Percentiles rank a stretch among this genome's conserved stretches.
Evolutionary conservation across 53 echinoderm and acorn worm genomes (phyloP).

Genomic region (Hippasteria phrygiana): DNA sequence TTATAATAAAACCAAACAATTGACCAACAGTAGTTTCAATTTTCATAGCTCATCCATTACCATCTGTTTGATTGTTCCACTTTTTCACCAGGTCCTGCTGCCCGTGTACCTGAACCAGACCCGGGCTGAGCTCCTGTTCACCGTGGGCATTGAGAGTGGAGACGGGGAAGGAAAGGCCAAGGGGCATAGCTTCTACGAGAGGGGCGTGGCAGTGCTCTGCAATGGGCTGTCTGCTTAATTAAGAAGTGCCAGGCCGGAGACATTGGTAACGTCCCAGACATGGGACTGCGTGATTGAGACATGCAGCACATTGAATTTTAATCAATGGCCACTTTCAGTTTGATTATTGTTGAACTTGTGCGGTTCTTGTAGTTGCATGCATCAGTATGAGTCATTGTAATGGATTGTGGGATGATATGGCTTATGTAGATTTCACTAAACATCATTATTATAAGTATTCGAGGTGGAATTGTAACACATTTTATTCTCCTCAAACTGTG

Average conservation of each 20-base stretch:
- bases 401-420: background rate
- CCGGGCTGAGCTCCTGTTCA: constrained; percentile 94
- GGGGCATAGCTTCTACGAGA: constrained; percentile 95
- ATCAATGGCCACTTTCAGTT: too few species aligned
- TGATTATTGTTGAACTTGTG: background rate
- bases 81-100: constrained; percentile 72
- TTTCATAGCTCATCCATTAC: background rate
- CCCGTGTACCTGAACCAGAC: constrained; percentile 99
- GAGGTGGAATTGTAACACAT: too few species aligned
- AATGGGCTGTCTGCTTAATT: constrained; percentile 90
- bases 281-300: background rate
- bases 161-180: constrained; percentile 58
- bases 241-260: constrained; percentile 14
- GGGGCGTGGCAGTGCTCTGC: constrained; percentile 94
- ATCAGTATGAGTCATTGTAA: background rate
- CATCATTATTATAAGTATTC: too few species aligned
- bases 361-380: background rate
- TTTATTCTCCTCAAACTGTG: too few species aligned
- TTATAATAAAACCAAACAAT: background rate
- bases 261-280: too few species aligned
- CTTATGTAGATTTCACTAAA: too few species aligned
- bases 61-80: background rate
- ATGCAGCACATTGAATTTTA: too few species aligned
- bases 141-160: constrained; percentile 84
- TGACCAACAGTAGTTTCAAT: background rate